These are phyloP conservation scores for Borostomias antarcticus DNA, from an alignment of 2,797 vertebrate genomes.

Conservation along the genomic window DNA sequence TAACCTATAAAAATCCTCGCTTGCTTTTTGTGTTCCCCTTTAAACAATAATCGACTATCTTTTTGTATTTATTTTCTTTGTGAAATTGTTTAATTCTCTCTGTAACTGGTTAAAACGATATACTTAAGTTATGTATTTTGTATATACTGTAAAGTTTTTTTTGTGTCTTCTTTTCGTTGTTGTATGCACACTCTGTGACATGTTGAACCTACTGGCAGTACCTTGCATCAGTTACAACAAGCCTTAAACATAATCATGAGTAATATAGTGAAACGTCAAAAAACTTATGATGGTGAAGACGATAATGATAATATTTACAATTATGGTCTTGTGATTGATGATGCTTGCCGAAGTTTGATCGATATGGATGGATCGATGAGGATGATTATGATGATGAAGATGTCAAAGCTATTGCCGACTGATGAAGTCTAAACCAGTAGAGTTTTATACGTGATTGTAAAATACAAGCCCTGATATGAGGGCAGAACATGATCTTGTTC, in stretches of 20 bases:
- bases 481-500: conserved; percentile 71
- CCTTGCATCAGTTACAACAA: conserved; percentile 59
- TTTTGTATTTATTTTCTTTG: conserved; percentile 79
- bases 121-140: conserved; percentile 79
- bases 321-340: conserved; percentile 25
- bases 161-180: conserved; percentile 67
- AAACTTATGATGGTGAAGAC: conserved; percentile 11
- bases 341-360: conserved; percentile 34
- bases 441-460: conserved; percentile 80
- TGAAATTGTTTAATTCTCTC: conserved; percentile 68
- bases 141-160: conserved; percentile 75
- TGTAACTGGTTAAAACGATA: conserved; percentile 69
- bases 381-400: conserved; percentile 27
- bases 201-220: conserved; percentile 54
- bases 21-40: conserved; percentile 72
- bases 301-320: conserved; percentile 35
- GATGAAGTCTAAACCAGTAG: conserved; percentile 59
- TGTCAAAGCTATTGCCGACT: conserved; percentile 12
- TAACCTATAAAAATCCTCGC: conserved; percentile 62
- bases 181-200: conserved; percentile 69
- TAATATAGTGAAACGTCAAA: conserved; percentile 38
- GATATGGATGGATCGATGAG: conserved; percentile 34
- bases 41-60: conserved; percentile 53
- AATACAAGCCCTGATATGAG: conserved; percentile 67
- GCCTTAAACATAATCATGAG: conserved; percentile 68